phyloP scores from a whole-genome alignment of 2,797 vertebrate genomes.

The Triplophysa bombifrons region DNA sequence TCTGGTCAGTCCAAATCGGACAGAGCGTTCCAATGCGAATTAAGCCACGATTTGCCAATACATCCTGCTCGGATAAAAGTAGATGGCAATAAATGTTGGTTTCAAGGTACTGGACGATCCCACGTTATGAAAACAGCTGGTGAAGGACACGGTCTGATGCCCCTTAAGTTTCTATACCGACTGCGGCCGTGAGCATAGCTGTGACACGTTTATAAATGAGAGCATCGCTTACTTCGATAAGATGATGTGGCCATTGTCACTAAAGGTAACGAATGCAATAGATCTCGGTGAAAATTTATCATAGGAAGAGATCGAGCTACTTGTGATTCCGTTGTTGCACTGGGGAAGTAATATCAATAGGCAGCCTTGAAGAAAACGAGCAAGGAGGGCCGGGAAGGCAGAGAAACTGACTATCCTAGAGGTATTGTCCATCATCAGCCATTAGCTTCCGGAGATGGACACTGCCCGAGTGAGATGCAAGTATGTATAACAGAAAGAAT shows the following conservation, averaged over 20 bases:
- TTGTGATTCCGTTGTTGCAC: constrained; percentile 50
- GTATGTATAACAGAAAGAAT: constrained; percentile 47
- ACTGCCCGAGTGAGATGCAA: constrained; percentile 36
- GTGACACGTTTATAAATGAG: constrained; percentile 59
- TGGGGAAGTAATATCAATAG: constrained; percentile 36
- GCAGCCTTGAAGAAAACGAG: constrained; percentile 48
- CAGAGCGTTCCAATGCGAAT: constrained; percentile 28
- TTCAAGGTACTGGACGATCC: constrained; percentile 32
- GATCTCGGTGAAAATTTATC: constrained; percentile 46
- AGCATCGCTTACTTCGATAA: constrained; percentile 32
- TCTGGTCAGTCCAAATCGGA: constrained; percentile 29
- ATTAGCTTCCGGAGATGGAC: constrained; percentile 46
- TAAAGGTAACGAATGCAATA: constrained; percentile 50
- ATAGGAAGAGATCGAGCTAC: constrained; percentile 41
- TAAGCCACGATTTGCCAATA: constrained; percentile 23
- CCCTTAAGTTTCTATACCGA: constrained; percentile 66
- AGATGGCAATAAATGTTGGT: constrained; percentile 34
- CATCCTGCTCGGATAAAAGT: constrained; percentile 24
- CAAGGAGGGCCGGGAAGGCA: constrained; percentile 33
- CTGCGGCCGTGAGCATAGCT: constrained; percentile 53
- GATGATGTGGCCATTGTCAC: constrained; percentile 42
- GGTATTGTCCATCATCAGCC: constrained; percentile 50
- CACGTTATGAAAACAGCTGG: constrained; percentile 68
- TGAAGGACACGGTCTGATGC: constrained; percentile 73
- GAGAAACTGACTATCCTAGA: constrained; percentile 39